A percentile compares a stretch with the other conserved stretches of the same genome.
Conservation (phyloP, 2,888 invertebrate genomes). For the Amphiduros pacificus region DNA sequence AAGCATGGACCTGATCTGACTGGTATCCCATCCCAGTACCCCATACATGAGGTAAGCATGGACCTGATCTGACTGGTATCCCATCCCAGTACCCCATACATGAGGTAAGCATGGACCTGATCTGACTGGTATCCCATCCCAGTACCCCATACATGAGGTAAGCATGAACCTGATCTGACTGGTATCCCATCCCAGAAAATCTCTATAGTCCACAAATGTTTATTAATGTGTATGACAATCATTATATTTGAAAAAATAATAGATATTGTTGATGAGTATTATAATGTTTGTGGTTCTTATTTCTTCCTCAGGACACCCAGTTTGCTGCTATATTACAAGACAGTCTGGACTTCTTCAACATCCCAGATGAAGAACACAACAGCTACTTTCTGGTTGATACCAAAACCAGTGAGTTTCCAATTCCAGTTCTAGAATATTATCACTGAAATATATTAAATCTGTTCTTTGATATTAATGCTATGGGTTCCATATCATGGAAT, state of each 20-base stretch:
- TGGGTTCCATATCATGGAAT: too few relatives aligned
- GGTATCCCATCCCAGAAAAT: too few relatives aligned
- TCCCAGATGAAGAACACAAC: conserved; percentile 84
- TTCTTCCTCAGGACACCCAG: conserved; percentile 77
- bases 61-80: conserved; percentile 82
- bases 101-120: conserved; percentile 78
- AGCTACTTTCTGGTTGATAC: conserved; percentile 96
- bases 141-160: conserved; percentile 87
- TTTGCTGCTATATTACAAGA: conserved; percentile 93
- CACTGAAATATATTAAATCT: too few relatives aligned
- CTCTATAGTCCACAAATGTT: too few relatives aligned
- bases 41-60: conserved; percentile 83
- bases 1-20: conserved; percentile 79
- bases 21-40: conserved; percentile 97
- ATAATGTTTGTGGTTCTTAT: too few relatives aligned
- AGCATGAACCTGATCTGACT: not conserved
- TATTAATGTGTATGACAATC: too few relatives aligned
- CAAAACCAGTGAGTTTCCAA: conserved; percentile 87
- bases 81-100: conserved; percentile 98
- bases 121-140: conserved; percentile 88
- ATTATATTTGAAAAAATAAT: too few relatives aligned
- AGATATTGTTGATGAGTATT: too few relatives aligned
- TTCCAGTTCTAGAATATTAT: too few relatives aligned
- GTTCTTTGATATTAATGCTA: too few relatives aligned
- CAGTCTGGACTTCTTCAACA: conserved; percentile 94